Base-by-base conservation (phyloP, 2,797 vertebrate genomes). In the Huso huso region DNA sequence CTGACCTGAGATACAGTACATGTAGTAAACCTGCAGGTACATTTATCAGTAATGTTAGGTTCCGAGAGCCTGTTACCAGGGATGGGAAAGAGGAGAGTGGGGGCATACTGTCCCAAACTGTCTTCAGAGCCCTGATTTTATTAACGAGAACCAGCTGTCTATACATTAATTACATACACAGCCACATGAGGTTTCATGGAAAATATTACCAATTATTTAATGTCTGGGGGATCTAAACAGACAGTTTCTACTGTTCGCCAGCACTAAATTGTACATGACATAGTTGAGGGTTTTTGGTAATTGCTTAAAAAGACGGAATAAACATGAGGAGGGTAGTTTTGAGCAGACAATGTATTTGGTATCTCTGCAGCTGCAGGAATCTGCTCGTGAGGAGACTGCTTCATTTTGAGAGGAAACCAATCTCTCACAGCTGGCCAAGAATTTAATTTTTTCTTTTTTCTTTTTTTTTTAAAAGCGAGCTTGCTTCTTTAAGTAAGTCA, bases 171-270 rank as follows among this genome's bases (percentile, higher is more conserved):
- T 69, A 82, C 77, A 80, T 73, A 61, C 76, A 82, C 62, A 50
- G 7, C 68, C 64, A 59, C 72, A 76, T 72, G 75, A 82, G 74
- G 76, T 72, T 77, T 79, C 76, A 72, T 58, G 85, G 84, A 87
- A 86, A 83, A 81, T 81, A 81, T 84, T 74, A 79, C 65, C 73
- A 70, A 51, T 63, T 62, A 76, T 77, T 66, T 76, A 74, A 79
- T 79, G 71, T 72, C 69, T 70, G 77, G 77, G 80, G 83, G 83
- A 86, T 79, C 71, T 76, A 76, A 73, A 80, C 76, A 70, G 71
- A 72, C 76, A 81, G 74, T 63, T 76, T 67, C 48, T 73, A 81
- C 76, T 58, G 68, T 59, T 7, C 58, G 64, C 71, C 70, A 70
- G 65, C 71, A 76, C 64, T 70, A 69, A 69, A 82, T 74, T 52